A percentile compares a stretch with the other conserved stretches of the same genome.
Conservation (phyloP, 1,140 invertebrate species). For the Acarapis woodi region DNA sequence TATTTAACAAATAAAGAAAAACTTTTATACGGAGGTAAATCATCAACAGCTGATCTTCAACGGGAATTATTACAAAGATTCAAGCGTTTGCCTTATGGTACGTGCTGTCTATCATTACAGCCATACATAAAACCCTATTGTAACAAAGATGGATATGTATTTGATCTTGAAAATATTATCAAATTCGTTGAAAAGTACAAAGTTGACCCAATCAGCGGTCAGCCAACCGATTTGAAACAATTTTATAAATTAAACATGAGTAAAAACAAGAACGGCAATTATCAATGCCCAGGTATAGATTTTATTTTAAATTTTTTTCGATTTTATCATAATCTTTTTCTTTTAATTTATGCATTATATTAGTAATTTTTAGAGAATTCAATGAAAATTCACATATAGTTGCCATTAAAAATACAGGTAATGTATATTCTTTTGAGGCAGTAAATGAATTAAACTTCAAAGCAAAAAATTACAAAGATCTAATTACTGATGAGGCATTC, state of each 20-base stretch:
- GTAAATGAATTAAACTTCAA: slow-evolving; percentile 91
- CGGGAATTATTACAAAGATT: slow-evolving; percentile 27
- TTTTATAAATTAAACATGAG: slow-evolving; percentile 63
- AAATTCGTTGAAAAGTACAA: slow-evolving; percentile 77
- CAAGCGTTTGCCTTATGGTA: slow-evolving; percentile 63
- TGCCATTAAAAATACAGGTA: slow-evolving; percentile 61
- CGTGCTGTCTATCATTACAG: slow-evolving; percentile 67
- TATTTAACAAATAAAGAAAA: slow-evolving; percentile 82
- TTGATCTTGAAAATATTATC: slow-evolving; percentile 31
- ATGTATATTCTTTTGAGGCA: slow-evolving; percentile 86
- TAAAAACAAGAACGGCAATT: slow-evolving; percentile 42
- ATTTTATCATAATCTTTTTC: slow-evolving; percentile 6
- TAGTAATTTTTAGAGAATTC: slow-evolving; percentile 68
- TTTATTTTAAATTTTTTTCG: slow-evolving; percentile 3
- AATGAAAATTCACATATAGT: slow-evolving; percentile 89
- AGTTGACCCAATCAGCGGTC: slow-evolving; percentile 72
- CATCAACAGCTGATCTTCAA: slow-evolving; percentile 17
- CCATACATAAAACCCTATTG: slow-evolving; percentile 65
- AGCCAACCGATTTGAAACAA: slow-evolving; percentile 50
- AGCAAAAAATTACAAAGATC: slow-evolving; percentile 69
- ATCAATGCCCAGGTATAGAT: slow-evolving; percentile 10
- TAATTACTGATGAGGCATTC: slow-evolving; percentile 69
- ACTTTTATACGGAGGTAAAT: slow-evolving; percentile 75
- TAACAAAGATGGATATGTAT: slow-evolving; percentile 19
- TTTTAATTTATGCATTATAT: slow-evolving; percentile 68